phyloP scores from a whole-genome alignment of 2,113 vertebrate species.

The Cebidichthys violaceus region DNA sequence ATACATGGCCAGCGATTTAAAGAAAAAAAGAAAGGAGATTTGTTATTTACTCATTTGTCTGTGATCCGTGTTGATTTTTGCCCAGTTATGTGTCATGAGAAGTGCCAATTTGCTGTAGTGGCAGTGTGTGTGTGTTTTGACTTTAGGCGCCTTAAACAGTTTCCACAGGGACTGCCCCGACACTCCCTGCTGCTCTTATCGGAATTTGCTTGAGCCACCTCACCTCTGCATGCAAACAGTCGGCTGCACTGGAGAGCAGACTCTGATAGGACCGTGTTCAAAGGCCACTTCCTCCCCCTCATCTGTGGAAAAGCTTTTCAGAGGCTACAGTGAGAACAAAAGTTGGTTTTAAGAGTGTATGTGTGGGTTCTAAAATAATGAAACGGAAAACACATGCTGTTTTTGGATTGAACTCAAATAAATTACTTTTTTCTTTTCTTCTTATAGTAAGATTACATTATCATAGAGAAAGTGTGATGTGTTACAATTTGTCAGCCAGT shows the following conservation, averaged over 20 bases:
- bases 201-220: slow-evolving; percentile 46
- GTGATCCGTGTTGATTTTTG: not conserved
- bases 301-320: slow-evolving; percentile 45
- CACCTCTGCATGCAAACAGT: slow-evolving; percentile 79
- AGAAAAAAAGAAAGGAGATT: too few relatives aligned
- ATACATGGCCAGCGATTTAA: not conserved
- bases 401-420: not conserved
- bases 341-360: not conserved
- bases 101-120: not conserved
- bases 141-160: slow-evolving; percentile 19
- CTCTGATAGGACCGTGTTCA: slow-evolving; percentile 82
- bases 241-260: slow-evolving; percentile 74
- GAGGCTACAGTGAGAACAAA: not conserved
- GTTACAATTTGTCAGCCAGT: not conserved
- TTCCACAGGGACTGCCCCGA: slow-evolving; percentile 26
- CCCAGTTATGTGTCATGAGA: not conserved
- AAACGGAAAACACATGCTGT: not conserved
- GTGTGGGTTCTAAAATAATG: not conserved
- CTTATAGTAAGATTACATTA: not conserved
- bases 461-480: not conserved
- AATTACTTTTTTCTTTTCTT: not conserved
- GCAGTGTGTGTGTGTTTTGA: slow-evolving; percentile 18
- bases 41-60: too few relatives aligned
- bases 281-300: slow-evolving; percentile 85
- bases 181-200: slow-evolving; percentile 75